Evolutionary conservation across 2,113 vertebrate genomes (phyloP).

Genomic region (Hipposideros armiger): DNA sequence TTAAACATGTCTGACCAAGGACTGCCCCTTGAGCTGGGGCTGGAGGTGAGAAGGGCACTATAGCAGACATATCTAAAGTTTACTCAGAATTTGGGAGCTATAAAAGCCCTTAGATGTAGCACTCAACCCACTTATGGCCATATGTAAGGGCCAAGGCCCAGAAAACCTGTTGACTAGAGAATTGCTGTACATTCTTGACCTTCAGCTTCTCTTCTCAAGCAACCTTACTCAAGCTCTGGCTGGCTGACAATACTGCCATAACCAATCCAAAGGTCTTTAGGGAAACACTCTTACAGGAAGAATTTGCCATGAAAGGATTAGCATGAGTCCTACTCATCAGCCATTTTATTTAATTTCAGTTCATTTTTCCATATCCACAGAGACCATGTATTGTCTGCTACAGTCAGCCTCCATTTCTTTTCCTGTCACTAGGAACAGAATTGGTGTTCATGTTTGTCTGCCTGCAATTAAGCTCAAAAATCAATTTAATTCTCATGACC

Average conservation of each 20-base stretch:
- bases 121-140: neutral
- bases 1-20: neutral
- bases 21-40: neutral
- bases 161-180: neutral
- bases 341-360: neutral
- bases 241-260: neutral
- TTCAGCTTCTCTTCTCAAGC: neutral
- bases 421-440: neutral
- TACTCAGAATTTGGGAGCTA: neutral
- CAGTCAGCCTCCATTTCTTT: slow-evolving; percentile 26
- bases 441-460: neutral
- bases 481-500: neutral
- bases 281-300: neutral
- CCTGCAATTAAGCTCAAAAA: neutral
- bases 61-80: neutral
- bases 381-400: neutral
- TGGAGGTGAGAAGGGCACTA: neutral
- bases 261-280: neutral
- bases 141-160: neutral
- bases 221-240: neutral
- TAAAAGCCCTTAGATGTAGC: neutral
- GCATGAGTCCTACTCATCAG: neutral
- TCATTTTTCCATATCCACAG: neutral
- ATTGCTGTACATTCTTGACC: neutral
- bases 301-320: neutral